These are phyloP conservation scores for Elanus axillaris DNA, from an alignment of 2,113 vertebrate genomes.

Conservation along the genomic window DNA sequence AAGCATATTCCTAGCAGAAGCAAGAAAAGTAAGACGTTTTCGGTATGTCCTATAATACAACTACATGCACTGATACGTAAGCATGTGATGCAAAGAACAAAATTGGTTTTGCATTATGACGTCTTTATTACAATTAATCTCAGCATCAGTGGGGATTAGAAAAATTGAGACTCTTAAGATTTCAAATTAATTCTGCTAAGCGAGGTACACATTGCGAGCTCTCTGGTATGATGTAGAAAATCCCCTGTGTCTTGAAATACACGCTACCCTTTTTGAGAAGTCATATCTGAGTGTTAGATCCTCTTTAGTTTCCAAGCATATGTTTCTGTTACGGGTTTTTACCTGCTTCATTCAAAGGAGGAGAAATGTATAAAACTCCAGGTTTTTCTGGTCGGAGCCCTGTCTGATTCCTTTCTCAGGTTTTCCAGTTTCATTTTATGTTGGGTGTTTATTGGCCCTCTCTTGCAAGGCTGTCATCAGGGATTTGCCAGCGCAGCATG, in stretches of 20 bases:
- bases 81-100: neutral
- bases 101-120: neutral
- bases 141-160: neutral
- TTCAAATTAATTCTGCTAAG: neutral
- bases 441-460: neutral
- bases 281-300: neutral
- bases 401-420: neutral
- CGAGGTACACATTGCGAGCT: neutral
- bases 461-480: neutral
- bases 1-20: neutral
- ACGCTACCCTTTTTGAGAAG: neutral
- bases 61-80: neutral
- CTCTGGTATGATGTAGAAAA: neutral
- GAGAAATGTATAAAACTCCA: neutral
- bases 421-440: neutral
- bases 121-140: neutral
- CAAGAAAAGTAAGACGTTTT: neutral
- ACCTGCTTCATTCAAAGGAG: neutral
- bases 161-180: neutral
- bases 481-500: neutral
- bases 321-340: neutral
- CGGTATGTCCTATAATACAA: neutral
- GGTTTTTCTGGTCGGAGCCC: neutral
- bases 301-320: neutral
- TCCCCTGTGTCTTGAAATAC: neutral